Percentiles rank a stretch among this genome's conserved stretches.
phyloP scores from a whole-genome alignment of 2,888 invertebrate species.

The Onchidella celtica region DNA sequence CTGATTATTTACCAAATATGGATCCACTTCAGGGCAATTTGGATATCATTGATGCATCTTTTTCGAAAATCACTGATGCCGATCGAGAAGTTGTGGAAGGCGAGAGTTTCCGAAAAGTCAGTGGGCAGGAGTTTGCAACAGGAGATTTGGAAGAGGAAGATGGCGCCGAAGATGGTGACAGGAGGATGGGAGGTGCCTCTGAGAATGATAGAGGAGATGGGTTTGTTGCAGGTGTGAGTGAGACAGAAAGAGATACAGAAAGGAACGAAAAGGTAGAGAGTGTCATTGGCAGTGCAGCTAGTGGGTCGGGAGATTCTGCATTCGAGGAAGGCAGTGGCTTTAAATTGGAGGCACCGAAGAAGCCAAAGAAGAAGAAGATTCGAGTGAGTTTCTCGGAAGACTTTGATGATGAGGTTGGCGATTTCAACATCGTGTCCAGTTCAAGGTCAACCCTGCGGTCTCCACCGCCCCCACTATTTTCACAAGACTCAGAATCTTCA shows the following conservation, averaged over 20 bases:
- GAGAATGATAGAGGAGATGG: background rate
- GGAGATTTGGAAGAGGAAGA: background rate
- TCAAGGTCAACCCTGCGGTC: constrained; percentile 37
- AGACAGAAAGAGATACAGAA: background rate
- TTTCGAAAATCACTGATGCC: constrained; percentile 63
- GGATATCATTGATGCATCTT: constrained; percentile 60
- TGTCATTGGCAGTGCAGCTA: background rate
- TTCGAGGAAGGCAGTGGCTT: background rate
- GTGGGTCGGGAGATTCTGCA: background rate
- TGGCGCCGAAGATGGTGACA: background rate
- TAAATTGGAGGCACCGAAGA: background rate
- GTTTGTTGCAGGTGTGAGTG: background rate
- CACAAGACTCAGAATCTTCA: background rate
- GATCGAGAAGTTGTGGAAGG: constrained; percentile 67
- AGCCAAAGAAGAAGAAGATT: constrained; percentile 38
- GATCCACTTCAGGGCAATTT: constrained; percentile 71
- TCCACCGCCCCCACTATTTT: constrained; percentile 36
- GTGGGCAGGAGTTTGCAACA: constrained; percentile 53
- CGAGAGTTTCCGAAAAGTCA: constrained; percentile 68
- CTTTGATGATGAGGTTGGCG: constrained; percentile 43
- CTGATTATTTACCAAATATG: constrained; percentile 71
- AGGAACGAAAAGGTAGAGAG: background rate
- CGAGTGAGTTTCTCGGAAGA: constrained; percentile 49
- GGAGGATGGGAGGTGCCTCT: background rate
- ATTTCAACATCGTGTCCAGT: constrained; percentile 16